Base-by-base conservation (phyloP, 2,797 vertebrate genomes). In the Enteromius unitaeniatus region DNA sequence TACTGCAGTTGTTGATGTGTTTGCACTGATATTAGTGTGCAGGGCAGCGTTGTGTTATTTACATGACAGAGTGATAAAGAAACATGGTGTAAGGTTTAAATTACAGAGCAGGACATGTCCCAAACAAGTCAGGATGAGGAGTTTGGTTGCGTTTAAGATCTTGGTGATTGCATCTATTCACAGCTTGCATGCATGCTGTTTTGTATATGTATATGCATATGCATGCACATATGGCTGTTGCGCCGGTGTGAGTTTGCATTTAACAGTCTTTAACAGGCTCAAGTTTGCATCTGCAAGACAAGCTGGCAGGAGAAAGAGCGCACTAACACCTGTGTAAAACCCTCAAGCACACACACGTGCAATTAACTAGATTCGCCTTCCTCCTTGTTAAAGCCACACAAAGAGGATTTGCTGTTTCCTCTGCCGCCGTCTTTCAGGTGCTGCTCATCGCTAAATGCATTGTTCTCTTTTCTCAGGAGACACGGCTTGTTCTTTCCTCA, bases 381-480 rank as follows among this genome's bases (percentile, higher is more conserved):
- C 14, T 8, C 42, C 31, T 53, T 31, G 45, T 37, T 47, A 58
- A 51, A 60, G 64, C 70, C 47, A 26, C 28, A 58, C 28, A 62
- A 45, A 17, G 47, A 72, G 75, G 73, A 58, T 73, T 60, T 37
- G 65, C 28, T 13, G 58, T 78, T 70, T 75, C 51, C 68, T 60
- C 15, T 40, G 34, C 21, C 17, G 4, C 17, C 28, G 64, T 84
- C 49, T 75, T 83, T 75, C 49, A 77, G 62, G 13, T 72, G 40
- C 74, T 70, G 37, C 49, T 79, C 75, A 11, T 21, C 28, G 15
- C 26, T 77, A 70, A 81, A 78, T 26, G 45, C n/a, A 37, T 68
- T 77, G 82, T 70, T 81, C 68, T 72, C 78, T 47, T 58, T 55
- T 74, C 73, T 60, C 42, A 7, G 58, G 76, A 40, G 47, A 84